A percentile compares a stretch with the other conserved stretches of the same genome.
Evolutionary conservation across 2,888 invertebrate species (phyloP).

Genomic region (Syritta pipiens): DNA sequence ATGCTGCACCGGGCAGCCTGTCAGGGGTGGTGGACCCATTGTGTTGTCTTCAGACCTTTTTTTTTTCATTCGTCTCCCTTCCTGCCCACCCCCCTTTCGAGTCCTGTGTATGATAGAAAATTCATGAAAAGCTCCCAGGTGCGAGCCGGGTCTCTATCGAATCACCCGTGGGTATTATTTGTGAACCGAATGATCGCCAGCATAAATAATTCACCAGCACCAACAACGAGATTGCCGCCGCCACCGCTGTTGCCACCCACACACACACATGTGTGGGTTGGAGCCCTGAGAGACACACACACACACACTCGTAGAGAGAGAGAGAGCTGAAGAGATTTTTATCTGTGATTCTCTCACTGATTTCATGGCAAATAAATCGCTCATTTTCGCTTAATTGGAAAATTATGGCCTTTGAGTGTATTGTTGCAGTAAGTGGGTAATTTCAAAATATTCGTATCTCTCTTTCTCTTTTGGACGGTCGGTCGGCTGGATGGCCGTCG

Average conservation of each 20-base stretch:
- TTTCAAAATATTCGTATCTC: conserved; percentile 45
- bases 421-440: conserved; percentile 66
- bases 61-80: conserved; percentile 11
- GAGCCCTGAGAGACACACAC: conserved; percentile 50
- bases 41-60: conserved; percentile 20
- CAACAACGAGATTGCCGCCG: too few species aligned
- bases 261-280: conserved; percentile 44
- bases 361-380: conserved; percentile 80
- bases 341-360: conserved; percentile 79
- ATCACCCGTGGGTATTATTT: conserved; percentile 58
- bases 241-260: conserved; percentile 40
- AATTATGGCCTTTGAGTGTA: conserved; percentile 76
- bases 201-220: conserved; percentile 65
- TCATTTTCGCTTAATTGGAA: conserved; percentile 80
- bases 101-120: conserved; percentile 53
- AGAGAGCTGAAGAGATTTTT: conserved; percentile 77
- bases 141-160: conserved; percentile 15
- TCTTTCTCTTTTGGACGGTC: not conserved
- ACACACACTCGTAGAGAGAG: conserved; percentile 37
- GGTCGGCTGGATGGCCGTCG: not conserved
- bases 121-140: conserved; percentile 67
- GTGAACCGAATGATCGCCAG: conserved; percentile 60
- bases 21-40: conserved; percentile 17
- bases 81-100: conserved; percentile 8
- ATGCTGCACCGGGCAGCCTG: conserved; percentile 35